Conservation (phyloP, 2,888 invertebrate species). For the Sycophila texana region DNA sequence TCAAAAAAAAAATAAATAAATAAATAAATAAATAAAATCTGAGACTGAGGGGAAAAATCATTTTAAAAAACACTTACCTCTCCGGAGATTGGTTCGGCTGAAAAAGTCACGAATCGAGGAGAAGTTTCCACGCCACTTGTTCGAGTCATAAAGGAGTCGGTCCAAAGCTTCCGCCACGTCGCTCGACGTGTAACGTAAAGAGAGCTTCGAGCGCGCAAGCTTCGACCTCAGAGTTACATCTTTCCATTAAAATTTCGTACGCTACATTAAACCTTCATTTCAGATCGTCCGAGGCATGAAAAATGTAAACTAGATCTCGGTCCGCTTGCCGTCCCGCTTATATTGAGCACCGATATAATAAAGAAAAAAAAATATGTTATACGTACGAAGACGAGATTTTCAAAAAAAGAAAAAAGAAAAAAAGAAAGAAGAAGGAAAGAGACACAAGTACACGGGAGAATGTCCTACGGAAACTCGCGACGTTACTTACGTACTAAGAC, state of each 20-base stretch:
- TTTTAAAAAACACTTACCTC: neutral
- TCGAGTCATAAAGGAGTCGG: no score
- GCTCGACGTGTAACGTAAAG: neutral
- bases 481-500: constrained; percentile 38
- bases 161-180: neutral
- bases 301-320: constrained; percentile 51
- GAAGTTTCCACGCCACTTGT: no score
- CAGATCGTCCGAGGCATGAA: constrained; percentile 23
- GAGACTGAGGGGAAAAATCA: neutral
- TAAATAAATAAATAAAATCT: no score
- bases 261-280: constrained; percentile 8
- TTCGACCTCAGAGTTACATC: neutral
- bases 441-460: constrained; percentile 9
- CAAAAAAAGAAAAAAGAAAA: neutral
- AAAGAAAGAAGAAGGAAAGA: constrained; percentile 25
- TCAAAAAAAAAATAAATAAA: neutral
- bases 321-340: constrained; percentile 58
- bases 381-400: constrained; percentile 6
- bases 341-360: constrained; percentile 53
- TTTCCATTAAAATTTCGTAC: constrained; percentile 12
- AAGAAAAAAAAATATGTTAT: constrained; percentile 9
- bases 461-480: constrained; percentile 23
- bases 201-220: neutral
- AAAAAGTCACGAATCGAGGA: no score
- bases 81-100: neutral